These are phyloP conservation scores for Pristionchus fissidentatus DNA, from an alignment of 2,888 invertebrate genomes.

Conservation along the genomic window DNA sequence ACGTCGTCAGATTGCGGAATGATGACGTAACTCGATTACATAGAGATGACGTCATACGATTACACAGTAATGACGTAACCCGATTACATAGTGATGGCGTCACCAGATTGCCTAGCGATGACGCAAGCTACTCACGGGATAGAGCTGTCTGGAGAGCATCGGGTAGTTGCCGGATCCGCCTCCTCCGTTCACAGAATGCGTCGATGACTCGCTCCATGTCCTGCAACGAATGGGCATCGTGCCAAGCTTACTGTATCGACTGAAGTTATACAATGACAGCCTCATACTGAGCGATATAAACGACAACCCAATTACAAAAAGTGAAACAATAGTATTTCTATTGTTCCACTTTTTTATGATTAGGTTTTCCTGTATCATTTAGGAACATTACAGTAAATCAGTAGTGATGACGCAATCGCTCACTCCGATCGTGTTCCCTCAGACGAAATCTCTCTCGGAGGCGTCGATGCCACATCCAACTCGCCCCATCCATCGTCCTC, in stretches of 20 bases:
- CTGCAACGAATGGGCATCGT: background rate
- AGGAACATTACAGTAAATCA: no score
- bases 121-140: background rate
- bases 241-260: background rate
- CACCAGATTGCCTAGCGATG: background rate
- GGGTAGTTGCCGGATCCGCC: conserved; percentile 17
- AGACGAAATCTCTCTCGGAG: background rate
- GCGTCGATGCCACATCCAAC: background rate
- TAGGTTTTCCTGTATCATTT: no score
- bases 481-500: background rate
- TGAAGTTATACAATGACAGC: no score
- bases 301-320: no score
- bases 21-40: background rate
- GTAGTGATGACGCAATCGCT: no score
- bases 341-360: no score
- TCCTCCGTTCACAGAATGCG: background rate
- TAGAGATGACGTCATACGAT: background rate
- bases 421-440: background rate
- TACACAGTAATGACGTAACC: background rate
- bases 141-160: conserved; percentile 2
- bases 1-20: background rate
- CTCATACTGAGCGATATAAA: no score
- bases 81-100: background rate
- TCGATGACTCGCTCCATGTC: conserved; percentile 18
- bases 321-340: no score